Conservation (phyloP, 1,140 invertebrate genomes). For the Drosophila funebris region DNA sequence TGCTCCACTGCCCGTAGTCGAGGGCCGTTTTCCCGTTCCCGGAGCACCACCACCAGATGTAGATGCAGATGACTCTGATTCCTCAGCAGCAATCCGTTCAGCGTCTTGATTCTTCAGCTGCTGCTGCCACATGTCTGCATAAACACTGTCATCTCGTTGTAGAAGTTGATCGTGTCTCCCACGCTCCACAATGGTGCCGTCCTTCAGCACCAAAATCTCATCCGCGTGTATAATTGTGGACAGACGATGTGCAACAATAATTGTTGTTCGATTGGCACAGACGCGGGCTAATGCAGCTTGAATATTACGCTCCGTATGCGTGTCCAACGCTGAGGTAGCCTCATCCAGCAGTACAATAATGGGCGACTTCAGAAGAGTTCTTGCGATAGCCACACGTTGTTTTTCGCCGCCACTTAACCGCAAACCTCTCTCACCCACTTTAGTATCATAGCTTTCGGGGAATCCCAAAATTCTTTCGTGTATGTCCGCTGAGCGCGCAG, state of each 20-base stretch:
- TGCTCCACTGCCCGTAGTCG: slow-evolving; percentile 19
- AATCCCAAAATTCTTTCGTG: slow-evolving; percentile 96
- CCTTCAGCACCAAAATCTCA: slow-evolving; percentile 95
- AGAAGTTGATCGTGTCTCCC: slow-evolving; percentile 94
- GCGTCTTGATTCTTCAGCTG: slow-evolving; percentile 87
- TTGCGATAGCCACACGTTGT: slow-evolving; percentile 95
- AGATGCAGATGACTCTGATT: slow-evolving; percentile 4
- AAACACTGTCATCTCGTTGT: slow-evolving; percentile 86
- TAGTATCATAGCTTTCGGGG: slow-evolving; percentile 94
- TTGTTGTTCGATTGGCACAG: slow-evolving; percentile 93
- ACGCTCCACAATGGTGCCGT: slow-evolving; percentile 95
- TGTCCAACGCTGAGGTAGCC: slow-evolving; percentile 94
- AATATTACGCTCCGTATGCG: slow-evolving; percentile 93
- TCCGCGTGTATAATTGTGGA: slow-evolving; percentile 97
- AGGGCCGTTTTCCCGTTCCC: not conserved
- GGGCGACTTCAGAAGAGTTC: slow-evolving; percentile 95
- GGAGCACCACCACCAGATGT: not conserved
- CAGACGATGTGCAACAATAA: slow-evolving; percentile 96
- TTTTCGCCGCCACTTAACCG: slow-evolving; percentile 95
- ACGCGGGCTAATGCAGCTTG: slow-evolving; percentile 90
- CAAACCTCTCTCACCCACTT: slow-evolving; percentile 92
- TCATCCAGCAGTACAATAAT: slow-evolving; percentile 95
- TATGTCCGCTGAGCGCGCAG: slow-evolving; percentile 96
- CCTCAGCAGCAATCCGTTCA: slow-evolving; percentile 47
- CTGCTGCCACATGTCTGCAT: slow-evolving; percentile 95